Percentiles rank a stretch among this genome's conserved stretches.
Evolutionary conservation across 2,888 invertebrate species (phyloP).

Genomic region (Meandrusa payeni): DNA sequence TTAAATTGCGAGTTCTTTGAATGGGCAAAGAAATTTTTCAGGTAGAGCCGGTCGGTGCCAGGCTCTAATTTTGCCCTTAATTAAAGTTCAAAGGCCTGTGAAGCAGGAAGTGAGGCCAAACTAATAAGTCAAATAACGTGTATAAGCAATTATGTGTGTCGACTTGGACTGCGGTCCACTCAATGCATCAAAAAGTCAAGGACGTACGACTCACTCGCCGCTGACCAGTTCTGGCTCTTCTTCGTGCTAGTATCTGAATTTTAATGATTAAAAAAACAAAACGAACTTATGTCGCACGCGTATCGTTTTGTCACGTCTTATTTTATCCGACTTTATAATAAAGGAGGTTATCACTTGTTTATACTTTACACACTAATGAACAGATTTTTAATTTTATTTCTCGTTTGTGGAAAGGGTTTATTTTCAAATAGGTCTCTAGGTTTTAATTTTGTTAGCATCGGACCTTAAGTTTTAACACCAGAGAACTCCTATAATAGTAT

Average conservation of each 20-base stretch:
- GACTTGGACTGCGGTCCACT: conserved; percentile 14
- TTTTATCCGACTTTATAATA: too few relatives aligned
- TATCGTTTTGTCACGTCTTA: conserved; percentile 2
- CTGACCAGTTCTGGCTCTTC: conserved; percentile 45
- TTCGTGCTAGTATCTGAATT: conserved; percentile 39
- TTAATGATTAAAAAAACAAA: conserved; percentile 23
- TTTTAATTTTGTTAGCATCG: too few relatives aligned
- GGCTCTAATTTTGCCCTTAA: background rate
- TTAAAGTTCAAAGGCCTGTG: conserved; percentile 2
- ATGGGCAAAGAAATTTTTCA: too few relatives aligned
- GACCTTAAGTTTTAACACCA: too few relatives aligned
- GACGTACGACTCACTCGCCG: conserved; percentile 37
- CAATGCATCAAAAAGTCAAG: conserved; percentile 57
- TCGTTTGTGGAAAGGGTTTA: too few relatives aligned
- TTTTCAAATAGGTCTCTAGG: too few relatives aligned
- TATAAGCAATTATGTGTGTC: conserved; percentile 18
- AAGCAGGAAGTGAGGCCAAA: conserved; percentile 11
- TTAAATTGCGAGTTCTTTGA: too few relatives aligned
- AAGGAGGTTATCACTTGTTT: too few relatives aligned
- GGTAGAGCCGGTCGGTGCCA: too few relatives aligned
- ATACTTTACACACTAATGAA: too few relatives aligned
- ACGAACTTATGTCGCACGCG: conserved; percentile 1
- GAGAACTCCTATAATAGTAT: too few relatives aligned
- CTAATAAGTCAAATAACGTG: conserved; percentile 9
- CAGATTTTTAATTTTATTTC: too few relatives aligned